These are phyloP conservation scores for Pegoplata infirma DNA, from an alignment of 2,888 invertebrate species.

Conservation along the genomic window DNA sequence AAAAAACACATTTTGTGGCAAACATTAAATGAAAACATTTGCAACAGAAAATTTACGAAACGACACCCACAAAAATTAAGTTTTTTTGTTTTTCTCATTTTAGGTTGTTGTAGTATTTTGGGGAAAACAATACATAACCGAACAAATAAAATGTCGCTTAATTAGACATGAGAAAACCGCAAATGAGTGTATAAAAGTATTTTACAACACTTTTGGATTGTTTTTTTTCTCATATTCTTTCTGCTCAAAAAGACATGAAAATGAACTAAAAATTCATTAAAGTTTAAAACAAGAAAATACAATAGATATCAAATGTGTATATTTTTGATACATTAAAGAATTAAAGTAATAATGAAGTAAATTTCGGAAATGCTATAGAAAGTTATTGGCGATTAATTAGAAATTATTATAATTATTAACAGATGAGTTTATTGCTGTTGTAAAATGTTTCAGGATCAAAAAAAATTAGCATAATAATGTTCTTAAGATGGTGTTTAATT, in stretches of 20 bases:
- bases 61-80: not conserved
- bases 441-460: too few species aligned
- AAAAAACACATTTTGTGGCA: constrained; percentile 48
- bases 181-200: constrained; percentile 65
- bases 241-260: constrained; percentile 48
- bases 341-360: not conserved
- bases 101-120: too few species aligned
- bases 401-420: too few species aligned
- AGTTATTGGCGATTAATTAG: too few species aligned
- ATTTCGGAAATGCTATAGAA: not conserved
- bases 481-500: too few species aligned
- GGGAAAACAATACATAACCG: constrained; percentile 43
- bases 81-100: not conserved
- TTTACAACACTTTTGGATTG: constrained; percentile 49
- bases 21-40: constrained; percentile 59
- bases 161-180: constrained; percentile 76
- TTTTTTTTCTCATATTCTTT: not conserved
- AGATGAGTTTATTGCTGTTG: too few species aligned
- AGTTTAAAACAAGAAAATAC: constrained; percentile 51
- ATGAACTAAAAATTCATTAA: constrained; percentile 56
- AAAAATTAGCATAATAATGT: too few species aligned
- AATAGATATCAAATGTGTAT: constrained; percentile 25
- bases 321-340: not conserved
- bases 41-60: constrained; percentile 13
- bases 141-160: constrained; percentile 73